Percentiles rank a stretch among this genome's conserved stretches.
These are phyloP conservation scores for Telmatherina bonti DNA, from an alignment of 2,797 vertebrate species.

Conservation along the genomic window DNA sequence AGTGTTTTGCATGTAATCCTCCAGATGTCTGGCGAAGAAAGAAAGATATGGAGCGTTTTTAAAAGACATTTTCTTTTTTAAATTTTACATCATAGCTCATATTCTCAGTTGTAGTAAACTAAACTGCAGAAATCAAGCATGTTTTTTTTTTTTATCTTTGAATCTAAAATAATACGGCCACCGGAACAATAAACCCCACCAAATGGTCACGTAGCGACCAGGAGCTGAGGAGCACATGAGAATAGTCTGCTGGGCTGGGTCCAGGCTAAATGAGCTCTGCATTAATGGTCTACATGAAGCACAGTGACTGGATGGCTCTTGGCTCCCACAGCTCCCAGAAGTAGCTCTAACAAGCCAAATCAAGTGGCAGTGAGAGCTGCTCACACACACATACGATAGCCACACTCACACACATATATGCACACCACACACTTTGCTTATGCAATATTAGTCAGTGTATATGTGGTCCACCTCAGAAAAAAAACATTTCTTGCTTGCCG, in stretches of 20 bases:
- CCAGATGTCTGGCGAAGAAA: conserved; percentile 54
- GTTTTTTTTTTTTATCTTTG: background rate
- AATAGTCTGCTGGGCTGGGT: conserved; percentile 25
- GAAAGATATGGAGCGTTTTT: conserved; percentile 18
- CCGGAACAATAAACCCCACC: conserved; percentile 37
- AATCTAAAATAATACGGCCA: background rate
- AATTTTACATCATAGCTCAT: background rate
- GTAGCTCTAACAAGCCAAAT: conserved; percentile 67
- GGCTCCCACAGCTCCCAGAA: conserved; percentile 58
- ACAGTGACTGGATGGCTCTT: conserved; percentile 52
- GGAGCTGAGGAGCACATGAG: background rate
- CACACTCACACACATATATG: conserved; percentile 3
- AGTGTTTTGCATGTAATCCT: conserved; percentile 3
- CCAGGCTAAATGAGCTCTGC: conserved; percentile 51
- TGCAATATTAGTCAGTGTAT: conserved; percentile 38
- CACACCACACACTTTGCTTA: conserved; percentile 31
- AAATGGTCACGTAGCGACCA: conserved; percentile 38
- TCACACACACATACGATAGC: conserved; percentile 23
- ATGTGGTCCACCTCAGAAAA: conserved; percentile 19
- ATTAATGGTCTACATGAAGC: conserved; percentile 54
- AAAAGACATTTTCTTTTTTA: background rate
- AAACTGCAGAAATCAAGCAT: conserved; percentile 2
- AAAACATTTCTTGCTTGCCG: conserved; percentile 14
- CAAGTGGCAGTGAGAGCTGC: conserved; percentile 49
- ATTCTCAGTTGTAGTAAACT: background rate